phyloP scores from a whole-genome alignment of 2,888 invertebrate species.

The Torymus aiolomorphi region DNA sequence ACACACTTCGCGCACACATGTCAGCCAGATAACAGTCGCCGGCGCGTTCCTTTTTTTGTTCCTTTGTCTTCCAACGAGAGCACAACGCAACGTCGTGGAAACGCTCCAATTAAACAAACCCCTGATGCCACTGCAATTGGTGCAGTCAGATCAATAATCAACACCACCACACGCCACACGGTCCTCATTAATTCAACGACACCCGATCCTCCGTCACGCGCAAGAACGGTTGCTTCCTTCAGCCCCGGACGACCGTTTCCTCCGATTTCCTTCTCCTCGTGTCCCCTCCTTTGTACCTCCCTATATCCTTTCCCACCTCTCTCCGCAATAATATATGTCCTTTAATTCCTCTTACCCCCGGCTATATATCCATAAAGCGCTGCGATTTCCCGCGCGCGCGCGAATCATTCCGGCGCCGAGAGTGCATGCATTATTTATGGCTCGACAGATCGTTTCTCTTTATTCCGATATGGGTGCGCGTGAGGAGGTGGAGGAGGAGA shows the following conservation, averaged over 20 bases:
- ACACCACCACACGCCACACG: not conserved
- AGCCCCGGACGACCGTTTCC: not conserved
- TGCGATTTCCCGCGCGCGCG: conserved; percentile 24
- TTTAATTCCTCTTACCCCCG: too few relatives aligned
- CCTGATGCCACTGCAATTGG: not conserved
- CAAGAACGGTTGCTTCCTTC: not conserved
- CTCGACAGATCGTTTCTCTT: conserved; percentile 51
- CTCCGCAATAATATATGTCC: not conserved
- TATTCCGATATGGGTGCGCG: conserved; percentile 35
- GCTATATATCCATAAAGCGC: conserved; percentile 40
- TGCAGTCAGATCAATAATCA: not conserved
- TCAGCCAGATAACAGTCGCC: too few relatives aligned
- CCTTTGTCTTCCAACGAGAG: not conserved
- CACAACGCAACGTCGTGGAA: not conserved
- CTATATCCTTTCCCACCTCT: not conserved
- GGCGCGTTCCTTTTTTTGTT: not conserved
- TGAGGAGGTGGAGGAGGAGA: not conserved
- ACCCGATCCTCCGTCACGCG: conserved; percentile 1
- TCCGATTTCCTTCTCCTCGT: not conserved
- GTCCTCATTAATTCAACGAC: not conserved
- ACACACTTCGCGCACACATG: too few relatives aligned
- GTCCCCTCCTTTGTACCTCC: conserved; percentile 6
- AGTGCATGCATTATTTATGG: conserved; percentile 56
- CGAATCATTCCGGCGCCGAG: conserved; percentile 33
- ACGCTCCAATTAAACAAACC: not conserved